These are phyloP conservation scores for Heptranchias perlo DNA, from an alignment of 2,113 vertebrate species.

Conservation along the genomic window DNA sequence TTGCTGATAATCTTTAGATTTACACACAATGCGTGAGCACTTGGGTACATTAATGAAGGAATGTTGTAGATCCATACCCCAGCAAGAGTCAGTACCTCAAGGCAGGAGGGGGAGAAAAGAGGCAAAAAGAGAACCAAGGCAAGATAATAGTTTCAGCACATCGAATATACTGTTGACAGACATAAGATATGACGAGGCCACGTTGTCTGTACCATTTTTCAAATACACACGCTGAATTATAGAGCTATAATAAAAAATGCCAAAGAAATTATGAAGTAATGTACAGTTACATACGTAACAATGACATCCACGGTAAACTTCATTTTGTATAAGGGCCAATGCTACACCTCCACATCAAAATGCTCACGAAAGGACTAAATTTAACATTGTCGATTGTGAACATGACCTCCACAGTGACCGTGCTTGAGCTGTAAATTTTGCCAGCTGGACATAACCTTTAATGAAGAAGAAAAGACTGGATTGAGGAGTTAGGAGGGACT, in stretches of 20 bases:
- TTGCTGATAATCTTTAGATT: background rate
- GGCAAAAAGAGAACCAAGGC: background rate
- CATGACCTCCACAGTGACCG: conserved; percentile 12
- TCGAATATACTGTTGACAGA: background rate
- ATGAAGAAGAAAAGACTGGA: conserved; percentile 17
- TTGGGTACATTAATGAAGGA: background rate
- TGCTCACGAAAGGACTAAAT: background rate
- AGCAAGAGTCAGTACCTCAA: no score
- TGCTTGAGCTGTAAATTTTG: conserved; percentile 5
- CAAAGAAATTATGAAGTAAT: background rate
- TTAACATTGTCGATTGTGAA: conserved; percentile 7
- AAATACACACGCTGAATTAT: no score
- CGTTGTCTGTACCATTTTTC: background rate
- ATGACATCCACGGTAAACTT: background rate
- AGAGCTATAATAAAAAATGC: background rate
- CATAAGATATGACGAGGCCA: background rate
- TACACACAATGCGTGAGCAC: background rate
- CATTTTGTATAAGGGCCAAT: background rate
- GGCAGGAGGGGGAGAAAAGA: background rate
- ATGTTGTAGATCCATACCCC: background rate
- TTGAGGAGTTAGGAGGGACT: conserved; percentile 56
- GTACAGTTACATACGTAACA: background rate
- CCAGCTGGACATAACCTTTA: conserved; percentile 35
- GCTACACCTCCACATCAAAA: background rate
- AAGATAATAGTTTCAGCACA: background rate